These are phyloP conservation scores for Oligia strigilis DNA, from an alignment of 2,888 invertebrate species.

Conservation along the genomic window DNA sequence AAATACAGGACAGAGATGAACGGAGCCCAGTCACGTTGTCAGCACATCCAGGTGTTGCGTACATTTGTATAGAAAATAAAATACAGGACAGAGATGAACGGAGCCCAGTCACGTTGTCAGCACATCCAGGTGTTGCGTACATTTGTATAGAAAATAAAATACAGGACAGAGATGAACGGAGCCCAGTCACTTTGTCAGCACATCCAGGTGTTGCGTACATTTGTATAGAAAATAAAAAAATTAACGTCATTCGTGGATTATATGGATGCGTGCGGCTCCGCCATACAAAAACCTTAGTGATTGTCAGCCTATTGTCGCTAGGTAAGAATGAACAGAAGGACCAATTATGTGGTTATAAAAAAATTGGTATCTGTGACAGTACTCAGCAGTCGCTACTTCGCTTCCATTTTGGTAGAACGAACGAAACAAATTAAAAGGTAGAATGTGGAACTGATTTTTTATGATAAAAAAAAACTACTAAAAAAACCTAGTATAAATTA, in stretches of 20 bases:
- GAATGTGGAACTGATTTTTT: neutral
- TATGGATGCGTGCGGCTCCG: conserved; percentile 20
- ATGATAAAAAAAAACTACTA: neutral
- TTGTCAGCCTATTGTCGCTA: conserved; percentile 10
- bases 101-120: no score
- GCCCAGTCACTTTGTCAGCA: no score
- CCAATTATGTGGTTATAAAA: neutral
- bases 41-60: no score
- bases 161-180: no score
- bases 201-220: no score
- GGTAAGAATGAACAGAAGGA: conserved; percentile 12
- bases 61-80: neutral
- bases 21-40: no score
- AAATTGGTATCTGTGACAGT: neutral
- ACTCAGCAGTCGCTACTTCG: neutral
- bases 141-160: neutral
- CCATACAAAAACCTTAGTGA: conserved; percentile 31
- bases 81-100: no score
- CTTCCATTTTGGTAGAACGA: neutral
- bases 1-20: no score
- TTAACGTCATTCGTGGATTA: conserved; percentile 29
- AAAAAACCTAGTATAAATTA: neutral
- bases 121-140: no score
- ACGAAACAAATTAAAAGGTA: neutral
- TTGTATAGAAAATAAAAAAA: conserved; percentile 12